Evolutionary conservation across 2,797 vertebrate genomes (phyloP).

Genomic region (Sandelia bainsii): DNA sequence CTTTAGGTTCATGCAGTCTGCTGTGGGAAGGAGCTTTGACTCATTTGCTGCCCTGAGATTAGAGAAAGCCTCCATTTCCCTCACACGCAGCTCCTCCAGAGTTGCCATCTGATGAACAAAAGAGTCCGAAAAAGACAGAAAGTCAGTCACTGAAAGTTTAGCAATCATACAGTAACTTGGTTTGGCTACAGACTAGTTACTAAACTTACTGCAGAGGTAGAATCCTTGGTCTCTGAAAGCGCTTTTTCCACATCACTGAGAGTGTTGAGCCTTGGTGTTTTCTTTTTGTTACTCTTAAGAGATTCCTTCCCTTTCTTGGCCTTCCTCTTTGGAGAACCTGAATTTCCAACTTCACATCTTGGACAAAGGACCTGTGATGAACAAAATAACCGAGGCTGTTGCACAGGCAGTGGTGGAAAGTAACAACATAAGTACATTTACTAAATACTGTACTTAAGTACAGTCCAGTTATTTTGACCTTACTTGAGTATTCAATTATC

Average conservation of each 20-base stretch:
- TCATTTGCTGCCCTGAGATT: constrained; percentile 91
- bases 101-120: constrained; percentile 87
- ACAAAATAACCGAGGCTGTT: not conserved
- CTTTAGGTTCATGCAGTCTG: constrained; percentile 86
- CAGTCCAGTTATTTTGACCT: no score
- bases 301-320: constrained; percentile 91
- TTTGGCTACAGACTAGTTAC: not conserved
- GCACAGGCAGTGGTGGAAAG: not conserved
- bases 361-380: constrained; percentile 91
- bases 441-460: no score
- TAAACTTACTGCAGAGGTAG: constrained; percentile 89
- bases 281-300: constrained; percentile 89
- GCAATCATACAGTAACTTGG: not conserved
- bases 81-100: constrained; percentile 90
- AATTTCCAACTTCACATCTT: constrained; percentile 88
- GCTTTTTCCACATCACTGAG: constrained; percentile 89
- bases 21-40: constrained; percentile 88
- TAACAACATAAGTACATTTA: no score
- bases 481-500: no score
- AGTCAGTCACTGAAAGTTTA: not conserved
- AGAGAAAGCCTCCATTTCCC: constrained; percentile 92
- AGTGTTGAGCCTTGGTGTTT: constrained; percentile 83
- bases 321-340: constrained; percentile 89
- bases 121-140: constrained; percentile 6
- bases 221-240: constrained; percentile 90